phyloP scores from a whole-genome alignment of 2,113 vertebrate species.

The Mustela nigripes region DNA sequence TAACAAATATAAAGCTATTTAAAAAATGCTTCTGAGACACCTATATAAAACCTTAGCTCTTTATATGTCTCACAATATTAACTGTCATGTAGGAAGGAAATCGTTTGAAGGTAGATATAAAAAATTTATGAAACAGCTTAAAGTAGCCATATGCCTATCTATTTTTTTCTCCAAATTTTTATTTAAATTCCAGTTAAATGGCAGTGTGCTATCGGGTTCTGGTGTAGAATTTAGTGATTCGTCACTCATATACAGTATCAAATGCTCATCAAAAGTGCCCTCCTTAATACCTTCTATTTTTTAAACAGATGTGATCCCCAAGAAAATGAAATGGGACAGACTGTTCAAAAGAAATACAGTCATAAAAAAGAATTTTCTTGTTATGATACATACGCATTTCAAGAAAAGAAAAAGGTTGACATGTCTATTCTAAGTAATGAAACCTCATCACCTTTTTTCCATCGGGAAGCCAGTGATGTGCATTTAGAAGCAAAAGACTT shows the following conservation, averaged over 20 bases:
- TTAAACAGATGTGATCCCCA: constrained; percentile 83
- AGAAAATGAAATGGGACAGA: constrained; percentile 59
- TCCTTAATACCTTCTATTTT: constrained; percentile 37
- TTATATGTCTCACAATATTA: neutral
- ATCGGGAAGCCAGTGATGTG: neutral
- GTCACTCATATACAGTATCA: neutral
- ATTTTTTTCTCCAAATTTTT: neutral
- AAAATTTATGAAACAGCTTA: neutral
- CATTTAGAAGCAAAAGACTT: neutral
- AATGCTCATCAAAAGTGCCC: neutral
- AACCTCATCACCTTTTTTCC: neutral
- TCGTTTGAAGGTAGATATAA: constrained; percentile 4
- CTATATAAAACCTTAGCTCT: neutral
- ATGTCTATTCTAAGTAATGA: constrained; percentile 18
- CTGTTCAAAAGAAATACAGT: neutral
- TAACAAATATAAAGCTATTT: neutral
- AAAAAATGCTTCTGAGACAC: neutral
- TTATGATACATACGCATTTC: neutral
- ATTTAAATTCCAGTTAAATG: neutral
- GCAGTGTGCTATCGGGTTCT: neutral
- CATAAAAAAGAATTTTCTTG: constrained; percentile 60
- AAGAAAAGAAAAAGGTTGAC: constrained; percentile 45
- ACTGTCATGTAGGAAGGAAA: neutral
- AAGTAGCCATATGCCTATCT: constrained; percentile 54
- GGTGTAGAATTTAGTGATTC: neutral